Evolutionary conservation across 2,113 vertebrate species (phyloP), one percentile per base, ranked within the genome.

Genomic region (Eretmochelys imbricata): DNA sequence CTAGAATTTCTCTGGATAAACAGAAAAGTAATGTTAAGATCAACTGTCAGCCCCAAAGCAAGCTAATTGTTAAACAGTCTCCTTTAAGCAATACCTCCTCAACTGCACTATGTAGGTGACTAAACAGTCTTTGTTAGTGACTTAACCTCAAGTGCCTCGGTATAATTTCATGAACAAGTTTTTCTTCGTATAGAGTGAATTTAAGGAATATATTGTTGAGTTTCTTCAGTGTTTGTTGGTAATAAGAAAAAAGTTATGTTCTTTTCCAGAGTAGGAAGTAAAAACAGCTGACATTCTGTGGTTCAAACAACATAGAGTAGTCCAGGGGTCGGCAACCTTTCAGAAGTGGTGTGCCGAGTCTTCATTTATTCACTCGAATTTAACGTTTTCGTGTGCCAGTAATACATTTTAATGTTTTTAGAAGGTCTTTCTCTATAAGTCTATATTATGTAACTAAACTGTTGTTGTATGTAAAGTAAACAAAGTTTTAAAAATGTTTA

Each of bases 241-340:
- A 95, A 90, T 76, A 91, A 87, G 59, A 79, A n/a, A n/a, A 29
- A 88, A 83, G 2, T 69, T 88, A 85, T 91, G 31, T 91, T 95
- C n/a, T 4, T 92, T 92, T 93, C 38, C 88, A 84, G 29, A 84
- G 14, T 20, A 89, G 93, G 76, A 46, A 86, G 25, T 65, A 84
- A 94, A 93, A 92, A 55, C 78, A 80, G 76, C 48, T 94, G 90
- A 75, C 78, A 20, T 59, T 90, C 78, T 49, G 86, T 95, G 82
- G 29, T 24, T 95, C 54, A 93, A 79, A 17, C 35, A 46, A 11
- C 27, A 4, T 82, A 92, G 62, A 42, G 38, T 42, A 42, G 38
- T 42, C 38, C 38, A 42, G 38, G 38, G 38, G 38, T 42, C 38
- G 38, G 38, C 38, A 42, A 42, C 38, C 38, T 42, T 42, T 42